Conservation (phyloP, 1,140 invertebrate genomes). For the Drosophila mauritiana region DNA sequence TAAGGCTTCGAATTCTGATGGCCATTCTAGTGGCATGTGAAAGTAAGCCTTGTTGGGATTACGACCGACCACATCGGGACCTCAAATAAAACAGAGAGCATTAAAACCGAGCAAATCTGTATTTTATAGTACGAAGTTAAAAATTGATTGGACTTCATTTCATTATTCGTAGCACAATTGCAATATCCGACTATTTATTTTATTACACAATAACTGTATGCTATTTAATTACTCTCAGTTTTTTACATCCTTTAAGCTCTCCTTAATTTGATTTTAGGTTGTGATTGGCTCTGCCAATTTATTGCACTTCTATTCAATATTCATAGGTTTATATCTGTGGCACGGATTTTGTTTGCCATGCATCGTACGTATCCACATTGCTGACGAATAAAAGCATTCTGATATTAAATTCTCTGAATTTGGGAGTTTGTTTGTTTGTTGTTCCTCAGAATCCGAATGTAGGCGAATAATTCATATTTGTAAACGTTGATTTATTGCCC, state of each 20-base stretch:
- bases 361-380: background rate
- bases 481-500: background rate
- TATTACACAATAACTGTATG: background rate
- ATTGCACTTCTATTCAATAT: background rate
- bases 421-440: background rate
- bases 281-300: background rate
- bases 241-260: too few species aligned
- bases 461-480: background rate
- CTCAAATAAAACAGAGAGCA: background rate
- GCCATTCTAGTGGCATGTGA: constrained; percentile 19
- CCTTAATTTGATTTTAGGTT: too few species aligned
- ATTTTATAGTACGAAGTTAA: too few species aligned
- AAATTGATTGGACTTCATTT: background rate
- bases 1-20: constrained; percentile 23
- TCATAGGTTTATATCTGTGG: background rate
- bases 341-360: background rate
- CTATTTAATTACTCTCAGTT: background rate
- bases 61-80: background rate
- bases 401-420: background rate
- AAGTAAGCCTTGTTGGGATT: constrained; percentile 18
- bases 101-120: constrained; percentile 7
- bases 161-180: too few species aligned
- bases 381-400: background rate
- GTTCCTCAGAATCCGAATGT: background rate
- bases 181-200: too few species aligned